These are phyloP conservation scores for Ophion ventricosus DNA, from an alignment of 2,888 invertebrate genomes.

Conservation along the genomic window DNA sequence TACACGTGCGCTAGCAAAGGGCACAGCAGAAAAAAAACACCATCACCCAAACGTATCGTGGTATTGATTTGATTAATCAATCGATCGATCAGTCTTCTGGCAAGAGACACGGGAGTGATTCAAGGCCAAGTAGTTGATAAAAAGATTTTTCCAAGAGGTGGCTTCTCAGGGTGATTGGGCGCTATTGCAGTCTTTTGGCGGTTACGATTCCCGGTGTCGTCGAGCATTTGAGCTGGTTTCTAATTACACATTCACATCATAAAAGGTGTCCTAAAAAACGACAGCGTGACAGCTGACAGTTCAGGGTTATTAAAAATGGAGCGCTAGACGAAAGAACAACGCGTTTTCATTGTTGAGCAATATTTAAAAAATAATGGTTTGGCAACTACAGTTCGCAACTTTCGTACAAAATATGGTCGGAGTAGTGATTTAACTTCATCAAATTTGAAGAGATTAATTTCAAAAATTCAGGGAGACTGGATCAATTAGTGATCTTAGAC, in stretches of 20 bases:
- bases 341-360: too few relatives aligned
- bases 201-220: neutral
- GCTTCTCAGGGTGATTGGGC: neutral
- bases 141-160: neutral
- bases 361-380: too few relatives aligned
- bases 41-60: neutral
- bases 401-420: too few relatives aligned
- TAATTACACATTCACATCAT: neutral
- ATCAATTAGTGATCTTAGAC: too few relatives aligned
- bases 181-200: neutral
- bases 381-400: too few relatives aligned
- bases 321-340: too few relatives aligned
- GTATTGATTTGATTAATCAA: neutral
- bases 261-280: too few relatives aligned
- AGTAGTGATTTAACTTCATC: too few relatives aligned
- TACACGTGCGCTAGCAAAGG: neutral
- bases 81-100: neutral
- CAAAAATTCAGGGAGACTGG: too few relatives aligned
- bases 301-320: too few relatives aligned
- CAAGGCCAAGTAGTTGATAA: neutral
- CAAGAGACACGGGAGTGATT: neutral
- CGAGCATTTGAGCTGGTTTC: neutral
- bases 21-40: neutral
- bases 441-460: too few relatives aligned
- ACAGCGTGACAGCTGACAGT: too few relatives aligned